Evolutionary conservation across 1,140 invertebrate genomes (phyloP).

Genomic region (Chrysoperla carnea): DNA sequence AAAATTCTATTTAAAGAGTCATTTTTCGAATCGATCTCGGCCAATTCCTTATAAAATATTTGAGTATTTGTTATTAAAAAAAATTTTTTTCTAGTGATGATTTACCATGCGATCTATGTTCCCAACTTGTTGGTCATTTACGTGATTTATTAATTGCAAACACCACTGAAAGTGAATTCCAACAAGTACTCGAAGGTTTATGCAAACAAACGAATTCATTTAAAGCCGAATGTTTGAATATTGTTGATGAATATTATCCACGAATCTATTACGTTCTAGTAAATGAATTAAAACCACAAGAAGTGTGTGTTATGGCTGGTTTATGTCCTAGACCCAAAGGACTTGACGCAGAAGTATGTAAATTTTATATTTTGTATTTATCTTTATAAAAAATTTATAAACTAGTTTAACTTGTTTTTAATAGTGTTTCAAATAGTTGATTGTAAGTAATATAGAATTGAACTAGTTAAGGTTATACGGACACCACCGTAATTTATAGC

Average conservation of each 20-base stretch:
- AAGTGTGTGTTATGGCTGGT: conserved; percentile 47
- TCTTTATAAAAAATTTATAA: neutral
- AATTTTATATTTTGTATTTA: neutral
- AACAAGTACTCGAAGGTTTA: conserved; percentile 52
- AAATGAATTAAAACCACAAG: conserved; percentile 44
- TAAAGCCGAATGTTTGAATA: conserved; percentile 38
- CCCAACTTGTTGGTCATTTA: conserved; percentile 60
- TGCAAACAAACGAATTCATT: conserved; percentile 63
- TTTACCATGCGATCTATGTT: conserved; percentile 67
- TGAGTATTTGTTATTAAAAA: no score
- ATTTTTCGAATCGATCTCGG: no score
- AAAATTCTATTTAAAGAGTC: no score
- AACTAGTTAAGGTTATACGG: no score
- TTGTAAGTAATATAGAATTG: no score
- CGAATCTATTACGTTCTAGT: conserved; percentile 53
- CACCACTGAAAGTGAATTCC: conserved; percentile 68
- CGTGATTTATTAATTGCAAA: conserved; percentile 66
- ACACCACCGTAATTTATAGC: no score
- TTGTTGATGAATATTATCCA: conserved; percentile 62
- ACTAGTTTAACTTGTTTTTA: neutral
- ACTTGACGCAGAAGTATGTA: conserved; percentile 11
- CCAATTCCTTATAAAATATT: no score
- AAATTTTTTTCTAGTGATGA: conserved; percentile 33
- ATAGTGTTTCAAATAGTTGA: conserved; percentile 1
- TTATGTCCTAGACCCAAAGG: conserved; percentile 36